Evolutionary conservation across 2,888 invertebrate genomes (phyloP).

Genomic region (Drosophila quinaria): DNA sequence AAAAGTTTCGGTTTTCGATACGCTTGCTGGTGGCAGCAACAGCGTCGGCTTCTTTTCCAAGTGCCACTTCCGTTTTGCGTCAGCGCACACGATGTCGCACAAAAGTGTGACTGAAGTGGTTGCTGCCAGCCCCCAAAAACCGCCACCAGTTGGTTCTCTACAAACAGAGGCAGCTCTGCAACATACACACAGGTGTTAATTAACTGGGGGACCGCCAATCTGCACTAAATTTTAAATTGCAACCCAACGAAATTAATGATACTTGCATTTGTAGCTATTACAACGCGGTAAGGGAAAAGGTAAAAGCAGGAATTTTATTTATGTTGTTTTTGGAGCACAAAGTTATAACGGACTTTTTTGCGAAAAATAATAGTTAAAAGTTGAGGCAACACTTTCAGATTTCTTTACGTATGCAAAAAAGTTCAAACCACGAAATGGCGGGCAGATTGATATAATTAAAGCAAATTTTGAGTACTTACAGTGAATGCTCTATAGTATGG

Average conservation of each 20-base stretch:
- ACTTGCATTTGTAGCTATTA: conserved; percentile 59
- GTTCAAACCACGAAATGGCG: not conserved
- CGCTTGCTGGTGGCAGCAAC: conserved; percentile 53
- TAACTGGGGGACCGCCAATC: conserved; percentile 56
- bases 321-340: conserved; percentile 10
- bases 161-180: not conserved
- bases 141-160: conserved; percentile 1
- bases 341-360: not conserved
- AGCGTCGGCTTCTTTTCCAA: conserved; percentile 43
- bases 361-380: conserved; percentile 7
- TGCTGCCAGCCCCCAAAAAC: conserved; percentile 6
- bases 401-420: conserved; percentile 6
- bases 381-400: conserved; percentile 7
- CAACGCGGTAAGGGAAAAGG: too few relatives aligned
- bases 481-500: not conserved
- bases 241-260: conserved; percentile 71
- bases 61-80: conserved; percentile 79
- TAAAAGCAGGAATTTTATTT: not conserved
- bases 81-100: conserved; percentile 72
- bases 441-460: conserved; percentile 1
- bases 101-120: conserved; percentile 75
- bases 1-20: conserved; percentile 82
- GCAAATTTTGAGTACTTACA: not conserved
- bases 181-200: conserved; percentile 68
- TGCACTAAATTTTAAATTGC: conserved; percentile 75